Conservation (phyloP, 2,113 vertebrate species). For the Tragelaphus scriptus region DNA sequence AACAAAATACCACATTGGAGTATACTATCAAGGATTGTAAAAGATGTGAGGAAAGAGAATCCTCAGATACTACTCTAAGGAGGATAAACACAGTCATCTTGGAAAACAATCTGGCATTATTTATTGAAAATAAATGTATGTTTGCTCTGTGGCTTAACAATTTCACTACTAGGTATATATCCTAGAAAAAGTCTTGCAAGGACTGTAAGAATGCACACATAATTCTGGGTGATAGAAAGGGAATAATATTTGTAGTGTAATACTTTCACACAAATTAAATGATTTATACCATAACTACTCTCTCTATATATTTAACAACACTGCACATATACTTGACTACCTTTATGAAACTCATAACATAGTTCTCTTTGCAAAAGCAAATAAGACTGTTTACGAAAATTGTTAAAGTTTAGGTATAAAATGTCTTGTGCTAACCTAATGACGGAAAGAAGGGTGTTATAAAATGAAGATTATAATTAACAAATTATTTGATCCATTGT, state of each 20-base stretch:
- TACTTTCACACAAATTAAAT: neutral
- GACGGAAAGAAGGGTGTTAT: neutral
- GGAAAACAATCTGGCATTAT: neutral
- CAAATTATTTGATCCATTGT: neutral
- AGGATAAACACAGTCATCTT: neutral
- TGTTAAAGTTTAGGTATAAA: neutral
- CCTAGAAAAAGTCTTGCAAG: neutral
- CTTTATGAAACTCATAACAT: neutral
- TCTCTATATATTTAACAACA: neutral
- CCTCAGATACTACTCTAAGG: neutral
- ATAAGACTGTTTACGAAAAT: neutral
- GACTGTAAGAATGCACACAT: neutral
- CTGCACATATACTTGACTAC: neutral
- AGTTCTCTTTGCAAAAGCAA: neutral
- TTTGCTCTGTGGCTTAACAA: neutral
- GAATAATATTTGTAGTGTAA: neutral
- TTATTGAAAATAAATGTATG: neutral
- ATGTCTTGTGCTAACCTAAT: neutral
- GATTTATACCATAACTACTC: neutral
- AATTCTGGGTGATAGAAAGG: neutral
- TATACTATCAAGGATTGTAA: neutral
- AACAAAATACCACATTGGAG: neutral
- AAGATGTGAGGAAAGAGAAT: neutral
- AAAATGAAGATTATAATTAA: neutral
- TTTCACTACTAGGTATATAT: neutral